A percentile compares a stretch with the other conserved stretches of the same genome.
phyloP scores from a whole-genome alignment of 2,888 invertebrate genomes.

The Nemotelus pantherinus region DNA sequence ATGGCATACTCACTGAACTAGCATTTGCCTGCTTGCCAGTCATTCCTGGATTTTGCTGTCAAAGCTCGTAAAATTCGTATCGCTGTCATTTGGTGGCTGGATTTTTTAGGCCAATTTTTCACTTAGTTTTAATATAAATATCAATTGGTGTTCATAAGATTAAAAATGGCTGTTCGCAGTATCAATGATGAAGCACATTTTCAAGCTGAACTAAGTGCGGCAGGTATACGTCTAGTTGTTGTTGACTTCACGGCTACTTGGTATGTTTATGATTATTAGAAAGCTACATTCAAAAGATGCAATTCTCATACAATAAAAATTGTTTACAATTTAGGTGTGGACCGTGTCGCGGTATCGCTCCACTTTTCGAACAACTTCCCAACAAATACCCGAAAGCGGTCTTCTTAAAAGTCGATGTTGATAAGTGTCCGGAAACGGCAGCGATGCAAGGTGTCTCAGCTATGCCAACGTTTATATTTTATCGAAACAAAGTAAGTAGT shows the following conservation, averaged over 20 bases:
- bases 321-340: slow-evolving; percentile 79
- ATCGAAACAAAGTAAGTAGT: slow-evolving; percentile 76
- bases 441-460: slow-evolving; percentile 88
- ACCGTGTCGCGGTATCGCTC: slow-evolving; percentile 94
- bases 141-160: neutral
- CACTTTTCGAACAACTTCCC: slow-evolving; percentile 89
- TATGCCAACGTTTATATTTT: slow-evolving; percentile 99
- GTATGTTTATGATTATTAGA: slow-evolving; percentile 65
- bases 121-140: slow-evolving; percentile 18
- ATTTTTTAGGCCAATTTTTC: slow-evolving; percentile 6
- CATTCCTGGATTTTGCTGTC: slow-evolving; percentile 33
- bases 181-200: slow-evolving; percentile 73
- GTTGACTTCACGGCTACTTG: slow-evolving; percentile 96
- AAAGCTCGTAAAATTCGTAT: slow-evolving; percentile 2
- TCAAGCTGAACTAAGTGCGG: slow-evolving; percentile 81
- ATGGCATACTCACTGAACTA: slow-evolving; percentile 21
- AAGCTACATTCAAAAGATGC: slow-evolving; percentile 1
- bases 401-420: slow-evolving; percentile 91
- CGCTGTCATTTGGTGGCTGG: slow-evolving; percentile 9
- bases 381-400: slow-evolving; percentile 87
- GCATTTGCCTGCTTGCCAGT: slow-evolving; percentile 21
- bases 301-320: neutral
- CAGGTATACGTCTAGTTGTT: slow-evolving; percentile 88
- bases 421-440: slow-evolving; percentile 90
- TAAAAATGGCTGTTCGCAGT: slow-evolving; percentile 60